phyloP scores from a whole-genome alignment of 2,113 vertebrate genomes.

The Hoplias malabaricus region DNA sequence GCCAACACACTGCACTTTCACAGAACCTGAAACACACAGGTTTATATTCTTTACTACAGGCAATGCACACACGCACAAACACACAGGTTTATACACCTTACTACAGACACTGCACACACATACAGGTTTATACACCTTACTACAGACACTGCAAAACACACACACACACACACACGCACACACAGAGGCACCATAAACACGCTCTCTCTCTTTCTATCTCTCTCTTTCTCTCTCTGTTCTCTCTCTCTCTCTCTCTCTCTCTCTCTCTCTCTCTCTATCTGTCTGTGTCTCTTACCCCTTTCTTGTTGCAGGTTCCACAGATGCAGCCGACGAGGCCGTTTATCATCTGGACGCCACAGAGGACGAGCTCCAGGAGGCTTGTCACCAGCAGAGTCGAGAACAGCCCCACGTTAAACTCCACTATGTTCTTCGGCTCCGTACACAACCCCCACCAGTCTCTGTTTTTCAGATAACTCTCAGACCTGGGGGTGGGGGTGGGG shows the following conservation, averaged over 20 bases:
- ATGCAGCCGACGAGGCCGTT: conserved; percentile 76
- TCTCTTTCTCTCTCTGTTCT: too few species aligned
- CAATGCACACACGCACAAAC: too few species aligned
- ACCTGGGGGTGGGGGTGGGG: conserved; percentile 33
- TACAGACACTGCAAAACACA: too few species aligned
- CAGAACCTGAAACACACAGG: too few species aligned
- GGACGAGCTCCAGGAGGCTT: conserved; percentile 62
- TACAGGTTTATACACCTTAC: too few species aligned
- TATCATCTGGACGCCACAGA: conserved; percentile 73
- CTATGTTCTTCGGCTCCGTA: conserved; percentile 60
- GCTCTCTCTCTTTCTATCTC: too few species aligned
- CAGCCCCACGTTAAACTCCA: conserved; percentile 70
- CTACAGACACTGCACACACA: too few species aligned
- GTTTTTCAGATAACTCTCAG: conserved; percentile 62
- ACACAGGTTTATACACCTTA: too few species aligned
- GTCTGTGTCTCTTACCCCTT: conserved; percentile 55
- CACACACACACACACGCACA: too few species aligned
- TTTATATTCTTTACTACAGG: too few species aligned
- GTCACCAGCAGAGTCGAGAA: conserved; percentile 69
- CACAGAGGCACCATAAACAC: too few species aligned
- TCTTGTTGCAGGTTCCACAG: conserved; percentile 69
- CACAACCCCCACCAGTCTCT: conserved; percentile 35
- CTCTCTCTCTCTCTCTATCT: not conserved
- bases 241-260: not conserved
- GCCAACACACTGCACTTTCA: too few species aligned